A percentile compares a stretch with the other conserved stretches of the same genome.
These are phyloP conservation scores for Scaptomyza flava DNA, from an alignment of 2,888 invertebrate genomes.

Conservation along the genomic window DNA sequence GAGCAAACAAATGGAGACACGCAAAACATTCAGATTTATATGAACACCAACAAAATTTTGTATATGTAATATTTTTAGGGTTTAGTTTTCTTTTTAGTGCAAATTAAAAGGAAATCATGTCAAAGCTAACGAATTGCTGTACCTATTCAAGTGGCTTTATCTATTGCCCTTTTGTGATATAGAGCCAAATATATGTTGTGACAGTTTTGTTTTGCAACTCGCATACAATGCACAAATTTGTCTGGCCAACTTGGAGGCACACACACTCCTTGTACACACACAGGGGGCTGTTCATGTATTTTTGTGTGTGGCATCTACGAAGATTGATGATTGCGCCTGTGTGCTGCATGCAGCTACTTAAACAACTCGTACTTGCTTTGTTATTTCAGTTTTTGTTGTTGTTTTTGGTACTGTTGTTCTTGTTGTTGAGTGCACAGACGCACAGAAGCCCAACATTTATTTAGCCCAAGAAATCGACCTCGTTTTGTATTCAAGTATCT, in stretches of 20 bases:
- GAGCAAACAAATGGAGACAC: slow-evolving; percentile 17
- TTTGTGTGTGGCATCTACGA: slow-evolving; percentile 58
- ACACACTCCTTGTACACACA: not conserved
- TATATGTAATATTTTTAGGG: too few species aligned
- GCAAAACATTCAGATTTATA: too few species aligned
- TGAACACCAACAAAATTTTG: too few species aligned
- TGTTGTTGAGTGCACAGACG: slow-evolving; percentile 4
- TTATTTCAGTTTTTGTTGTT: not conserved
- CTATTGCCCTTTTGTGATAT: slow-evolving; percentile 12
- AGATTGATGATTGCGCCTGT: slow-evolving; percentile 63
- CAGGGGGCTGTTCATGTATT: slow-evolving; percentile 1
- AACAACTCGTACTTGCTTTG: slow-evolving; percentile 24
- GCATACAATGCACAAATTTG: slow-evolving; percentile 52
- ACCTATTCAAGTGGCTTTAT: slow-evolving; percentile 18
- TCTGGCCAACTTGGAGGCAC: slow-evolving; percentile 45
- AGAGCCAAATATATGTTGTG: slow-evolving; percentile 32
- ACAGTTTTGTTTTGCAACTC: slow-evolving; percentile 46
- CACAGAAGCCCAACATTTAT: slow-evolving; percentile 56
- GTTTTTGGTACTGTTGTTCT: not conserved
- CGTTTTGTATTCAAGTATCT: slow-evolving; percentile 9
- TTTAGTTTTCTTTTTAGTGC: too few species aligned
- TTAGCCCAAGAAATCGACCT: slow-evolving; percentile 21
- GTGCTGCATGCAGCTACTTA: slow-evolving; percentile 59
- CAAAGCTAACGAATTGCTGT: not conserved
- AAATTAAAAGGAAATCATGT: not conserved